These are phyloP conservation scores for Lophura swinhoii DNA, from an alignment of 2,797 vertebrate species.

Conservation along the genomic window DNA sequence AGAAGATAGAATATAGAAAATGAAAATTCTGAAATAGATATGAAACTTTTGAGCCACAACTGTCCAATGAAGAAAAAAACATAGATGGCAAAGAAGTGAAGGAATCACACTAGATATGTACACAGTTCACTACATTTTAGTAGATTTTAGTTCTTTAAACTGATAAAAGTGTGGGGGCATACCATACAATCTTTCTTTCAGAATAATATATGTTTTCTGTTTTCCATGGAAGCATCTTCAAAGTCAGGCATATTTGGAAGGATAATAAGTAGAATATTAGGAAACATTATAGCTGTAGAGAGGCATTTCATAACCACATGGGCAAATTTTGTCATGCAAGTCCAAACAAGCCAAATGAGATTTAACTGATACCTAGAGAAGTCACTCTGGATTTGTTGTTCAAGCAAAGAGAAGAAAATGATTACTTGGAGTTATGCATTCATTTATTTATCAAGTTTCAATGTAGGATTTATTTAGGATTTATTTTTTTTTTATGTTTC, in stretches of 20 bases:
- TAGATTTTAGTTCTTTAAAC: not conserved
- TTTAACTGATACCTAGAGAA: not conserved
- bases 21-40: not conserved
- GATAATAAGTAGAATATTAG: not conserved
- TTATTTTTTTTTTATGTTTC: not conserved
- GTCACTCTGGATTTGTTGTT: not conserved
- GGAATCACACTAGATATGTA: not conserved
- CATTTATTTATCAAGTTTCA: not conserved
- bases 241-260: constrained; percentile 29
- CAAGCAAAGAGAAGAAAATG: not conserved
- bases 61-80: not conserved
- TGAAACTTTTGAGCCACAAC: not conserved
- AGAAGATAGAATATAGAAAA: not conserved
- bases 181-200: not conserved
- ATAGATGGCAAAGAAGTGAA: not conserved
- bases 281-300: not conserved
- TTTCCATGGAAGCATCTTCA: constrained; percentile 21
- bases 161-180: not conserved
- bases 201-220: not conserved
- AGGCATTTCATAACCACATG: not conserved
- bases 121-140: not conserved
- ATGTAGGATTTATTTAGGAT: not conserved
- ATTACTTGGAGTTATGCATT: not conserved
- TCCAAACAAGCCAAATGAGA: constrained; percentile 1
- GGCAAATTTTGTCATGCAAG: not conserved